Percentiles rank a stretch among this genome's conserved stretches.
phyloP scores from a whole-genome alignment of 2,797 vertebrate species.

The Hoplostethus atlanticus region DNA sequence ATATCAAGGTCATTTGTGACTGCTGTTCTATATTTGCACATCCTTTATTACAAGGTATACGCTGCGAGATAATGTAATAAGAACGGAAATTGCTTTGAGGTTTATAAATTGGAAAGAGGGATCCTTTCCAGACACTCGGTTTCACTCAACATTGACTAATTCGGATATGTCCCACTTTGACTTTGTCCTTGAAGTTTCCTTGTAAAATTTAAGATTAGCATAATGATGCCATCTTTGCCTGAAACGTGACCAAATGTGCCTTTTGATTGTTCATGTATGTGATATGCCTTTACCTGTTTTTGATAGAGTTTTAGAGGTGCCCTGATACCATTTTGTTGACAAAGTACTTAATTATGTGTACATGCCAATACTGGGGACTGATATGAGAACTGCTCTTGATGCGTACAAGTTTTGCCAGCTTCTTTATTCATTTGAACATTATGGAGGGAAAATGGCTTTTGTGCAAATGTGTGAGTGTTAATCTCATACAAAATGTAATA shows the following conservation, averaged over 20 bases:
- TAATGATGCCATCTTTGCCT: conserved; percentile 8
- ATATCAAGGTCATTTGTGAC: conserved; percentile 16
- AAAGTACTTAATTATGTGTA: conserved; percentile 17
- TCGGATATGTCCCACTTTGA: neutral
- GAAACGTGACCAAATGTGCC: conserved; percentile 59
- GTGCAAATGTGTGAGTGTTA: conserved; percentile 8
- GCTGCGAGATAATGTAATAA: neutral
- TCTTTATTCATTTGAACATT: neutral
- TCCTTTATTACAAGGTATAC: conserved; percentile 20
- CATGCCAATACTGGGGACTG: conserved; percentile 5
- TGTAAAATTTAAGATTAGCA: neutral
- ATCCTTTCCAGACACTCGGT: neutral
- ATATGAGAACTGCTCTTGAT: neutral
- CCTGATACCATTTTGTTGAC: conserved; percentile 31
- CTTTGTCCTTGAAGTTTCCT: neutral
- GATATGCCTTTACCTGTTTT: conserved; percentile 23
- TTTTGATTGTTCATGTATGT: conserved; percentile 17
- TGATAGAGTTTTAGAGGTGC: conserved; percentile 23
- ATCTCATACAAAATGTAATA: conserved; percentile 8
- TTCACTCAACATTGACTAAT: neutral
- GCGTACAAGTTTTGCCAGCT: neutral
- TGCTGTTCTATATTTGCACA: conserved; percentile 48
- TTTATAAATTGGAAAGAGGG: neutral
- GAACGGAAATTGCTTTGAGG: neutral
- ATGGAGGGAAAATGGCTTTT: neutral